phyloP scores from a whole-genome alignment of 2,797 vertebrate genomes.

The Phylloscopus collybita region DNA sequence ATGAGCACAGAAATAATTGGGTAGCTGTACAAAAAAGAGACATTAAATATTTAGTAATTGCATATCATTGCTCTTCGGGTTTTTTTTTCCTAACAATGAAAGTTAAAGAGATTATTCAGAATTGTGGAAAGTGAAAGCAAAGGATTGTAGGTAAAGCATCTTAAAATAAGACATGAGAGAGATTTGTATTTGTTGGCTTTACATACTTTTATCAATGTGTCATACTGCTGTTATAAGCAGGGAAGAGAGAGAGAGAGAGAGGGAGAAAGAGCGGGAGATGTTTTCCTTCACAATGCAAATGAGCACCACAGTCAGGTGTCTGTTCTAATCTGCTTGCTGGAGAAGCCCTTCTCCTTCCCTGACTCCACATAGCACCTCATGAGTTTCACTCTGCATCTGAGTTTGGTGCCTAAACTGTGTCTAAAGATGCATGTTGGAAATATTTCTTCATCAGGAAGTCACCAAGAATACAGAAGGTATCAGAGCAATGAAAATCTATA shows the following conservation, averaged over 20 bases:
- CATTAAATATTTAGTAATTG: neutral
- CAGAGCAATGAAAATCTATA: neutral
- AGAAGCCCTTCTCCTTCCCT: neutral
- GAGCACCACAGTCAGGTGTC: neutral
- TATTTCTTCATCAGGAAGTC: neutral
- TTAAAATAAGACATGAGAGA: neutral
- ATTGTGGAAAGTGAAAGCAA: neutral
- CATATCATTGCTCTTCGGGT: rapidly evolving
- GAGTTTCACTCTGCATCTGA: neutral
- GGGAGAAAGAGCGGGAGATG: neutral
- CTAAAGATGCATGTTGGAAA: neutral
- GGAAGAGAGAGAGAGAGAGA: neutral
- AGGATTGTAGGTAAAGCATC: neutral
- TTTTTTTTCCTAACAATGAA: neutral
- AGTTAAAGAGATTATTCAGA: neutral
- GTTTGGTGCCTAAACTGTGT: neutral
- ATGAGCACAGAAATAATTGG: neutral
- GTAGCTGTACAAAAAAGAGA: neutral
- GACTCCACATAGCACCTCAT: neutral
- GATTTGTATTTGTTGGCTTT: neutral
- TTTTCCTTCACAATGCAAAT: neutral
- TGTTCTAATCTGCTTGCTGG: neutral
- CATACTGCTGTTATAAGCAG: neutral
- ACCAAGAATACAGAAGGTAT: neutral
- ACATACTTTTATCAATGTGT: neutral